Percentiles rank a stretch among this genome's conserved stretches.
Evolutionary conservation across 2,113 vertebrate genomes (phyloP).

Genomic region (Columbina picui): DNA sequence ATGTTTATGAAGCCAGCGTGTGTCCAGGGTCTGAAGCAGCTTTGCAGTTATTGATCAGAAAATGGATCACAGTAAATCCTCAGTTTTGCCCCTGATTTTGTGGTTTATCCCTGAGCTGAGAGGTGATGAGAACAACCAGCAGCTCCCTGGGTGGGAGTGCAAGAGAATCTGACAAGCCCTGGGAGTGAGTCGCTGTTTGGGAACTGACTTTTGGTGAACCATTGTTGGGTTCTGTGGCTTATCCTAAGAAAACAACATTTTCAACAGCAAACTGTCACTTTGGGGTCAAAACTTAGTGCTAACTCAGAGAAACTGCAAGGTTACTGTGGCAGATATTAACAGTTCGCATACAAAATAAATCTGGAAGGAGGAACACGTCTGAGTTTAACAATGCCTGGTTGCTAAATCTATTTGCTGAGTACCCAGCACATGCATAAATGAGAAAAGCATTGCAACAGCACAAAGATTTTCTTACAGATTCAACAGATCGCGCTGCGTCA

Average conservation of each 20-base stretch:
- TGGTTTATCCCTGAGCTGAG: neutral
- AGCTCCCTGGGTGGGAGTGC: neutral
- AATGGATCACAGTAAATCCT: neutral
- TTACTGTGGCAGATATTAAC: neutral
- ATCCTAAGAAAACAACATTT: neutral
- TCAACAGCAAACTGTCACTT: neutral
- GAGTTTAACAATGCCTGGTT: neutral
- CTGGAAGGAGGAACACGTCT: neutral
- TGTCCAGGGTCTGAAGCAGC: neutral
- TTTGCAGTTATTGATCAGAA: neutral
- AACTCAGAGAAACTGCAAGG: neutral
- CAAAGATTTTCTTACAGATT: neutral
- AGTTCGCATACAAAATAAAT: neutral
- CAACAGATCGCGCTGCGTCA: neutral
- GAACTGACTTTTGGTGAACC: neutral
- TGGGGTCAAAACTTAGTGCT: neutral
- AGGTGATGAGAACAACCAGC: neutral
- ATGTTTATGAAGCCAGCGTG: neutral
- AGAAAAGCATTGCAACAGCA: neutral
- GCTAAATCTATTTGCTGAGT: neutral
- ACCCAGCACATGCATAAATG: neutral
- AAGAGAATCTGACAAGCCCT: neutral
- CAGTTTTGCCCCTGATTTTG: fast-evolving
- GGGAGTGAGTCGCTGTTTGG: neutral
- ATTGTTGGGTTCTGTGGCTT: neutral